These are phyloP conservation scores for Callosobruchus maculatus DNA, from an alignment of 2,888 invertebrate species.

Conservation along the genomic window DNA sequence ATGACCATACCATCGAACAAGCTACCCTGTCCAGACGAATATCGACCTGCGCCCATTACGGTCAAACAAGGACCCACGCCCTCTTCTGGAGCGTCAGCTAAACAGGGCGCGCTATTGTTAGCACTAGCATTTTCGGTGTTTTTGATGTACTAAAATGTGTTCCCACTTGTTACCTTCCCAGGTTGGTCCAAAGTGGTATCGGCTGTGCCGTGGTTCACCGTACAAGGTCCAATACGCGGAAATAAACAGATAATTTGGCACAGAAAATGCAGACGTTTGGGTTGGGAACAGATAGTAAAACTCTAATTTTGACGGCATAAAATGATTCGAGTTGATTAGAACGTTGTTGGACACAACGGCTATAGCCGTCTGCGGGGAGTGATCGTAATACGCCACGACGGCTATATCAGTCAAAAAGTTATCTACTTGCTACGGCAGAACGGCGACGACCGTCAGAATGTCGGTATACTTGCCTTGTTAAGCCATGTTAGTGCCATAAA, in stretches of 20 bases:
- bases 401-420: too few relatives aligned
- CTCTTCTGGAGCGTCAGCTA: constrained; percentile 14
- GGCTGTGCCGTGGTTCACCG: not conserved
- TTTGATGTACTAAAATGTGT: not conserved
- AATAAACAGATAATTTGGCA: not conserved
- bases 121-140: not conserved
- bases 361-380: too few relatives aligned
- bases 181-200: not conserved
- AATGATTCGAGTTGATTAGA: too few relatives aligned
- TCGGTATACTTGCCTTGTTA: too few relatives aligned
- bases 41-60: constrained; percentile 38
- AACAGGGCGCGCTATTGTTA: constrained; percentile 13
- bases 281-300: too few relatives aligned
- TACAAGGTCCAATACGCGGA: not conserved
- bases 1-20: constrained; percentile 34
- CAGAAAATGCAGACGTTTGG: not conserved
- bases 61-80: constrained; percentile 33
- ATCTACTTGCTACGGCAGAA: too few relatives aligned
- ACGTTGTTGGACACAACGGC: too few relatives aligned
- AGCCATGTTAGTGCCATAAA: too few relatives aligned
- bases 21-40: constrained; percentile 46
- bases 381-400: too few relatives aligned
- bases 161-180: not conserved
- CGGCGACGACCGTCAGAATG: too few relatives aligned
- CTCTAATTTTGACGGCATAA: too few relatives aligned